Percentiles rank a stretch among this genome's conserved stretches.
Evolutionary conservation across 2,888 invertebrate genomes (phyloP).

Genomic region (Ornithoptera priamus): DNA sequence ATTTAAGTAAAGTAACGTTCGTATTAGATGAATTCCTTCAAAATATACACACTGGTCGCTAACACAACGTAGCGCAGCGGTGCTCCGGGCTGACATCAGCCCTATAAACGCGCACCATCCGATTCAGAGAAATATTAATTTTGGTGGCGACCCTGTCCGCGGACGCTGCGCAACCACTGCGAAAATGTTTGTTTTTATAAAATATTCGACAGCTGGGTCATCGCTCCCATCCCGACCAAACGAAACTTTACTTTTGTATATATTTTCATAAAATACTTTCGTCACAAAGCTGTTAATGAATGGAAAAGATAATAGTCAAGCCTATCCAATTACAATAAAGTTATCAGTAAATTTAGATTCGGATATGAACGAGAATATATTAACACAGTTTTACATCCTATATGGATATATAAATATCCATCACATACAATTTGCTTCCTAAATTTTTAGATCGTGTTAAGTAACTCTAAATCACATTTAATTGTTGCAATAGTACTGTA

Average conservation of each 20-base stretch:
- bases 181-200: constrained; percentile 26
- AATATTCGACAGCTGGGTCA: constrained; percentile 26
- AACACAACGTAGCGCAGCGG: constrained; percentile 18
- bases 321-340: not conserved
- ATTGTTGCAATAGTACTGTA: no score
- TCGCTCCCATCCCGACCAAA: constrained; percentile 16
- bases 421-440: not conserved
- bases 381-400: no score
- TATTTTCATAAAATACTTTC: not conserved
- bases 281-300: not conserved
- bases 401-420: not conserved
- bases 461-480: not conserved
- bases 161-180: constrained; percentile 7
- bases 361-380: no score
- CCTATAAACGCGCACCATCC: constrained; percentile 34
- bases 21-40: not conserved
- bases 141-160: constrained; percentile 23
- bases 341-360: no score
- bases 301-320: not conserved
- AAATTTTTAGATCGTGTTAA: not conserved
- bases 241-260: constrained; percentile 13
- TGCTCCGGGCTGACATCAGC: constrained; percentile 32
- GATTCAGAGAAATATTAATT: constrained; percentile 39
- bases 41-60: constrained; percentile 18
- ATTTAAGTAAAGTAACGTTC: not conserved